phyloP scores from a whole-genome alignment of 2,113 vertebrate species.

The Clarias magur region DNA sequence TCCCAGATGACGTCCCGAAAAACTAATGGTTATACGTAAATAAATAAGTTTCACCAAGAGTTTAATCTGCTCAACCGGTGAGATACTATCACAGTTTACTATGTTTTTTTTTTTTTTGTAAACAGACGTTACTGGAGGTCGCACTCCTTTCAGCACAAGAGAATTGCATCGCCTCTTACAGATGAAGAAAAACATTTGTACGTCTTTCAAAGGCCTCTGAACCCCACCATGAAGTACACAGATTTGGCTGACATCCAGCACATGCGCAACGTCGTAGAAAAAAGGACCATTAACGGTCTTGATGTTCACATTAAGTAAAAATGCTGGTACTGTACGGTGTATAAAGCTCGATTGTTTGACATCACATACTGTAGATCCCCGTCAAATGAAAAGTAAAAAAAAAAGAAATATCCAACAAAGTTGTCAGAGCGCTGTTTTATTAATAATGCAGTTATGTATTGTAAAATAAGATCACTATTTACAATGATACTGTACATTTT shows the following conservation, averaged over 20 bases:
- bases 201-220: slow-evolving; percentile 36
- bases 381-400: background rate
- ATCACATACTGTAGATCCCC: background rate
- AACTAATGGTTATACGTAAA: background rate
- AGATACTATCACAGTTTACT: background rate
- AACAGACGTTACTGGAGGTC: slow-evolving; percentile 52
- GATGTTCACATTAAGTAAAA: slow-evolving; percentile 21
- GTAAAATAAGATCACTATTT: slow-evolving; percentile 4
- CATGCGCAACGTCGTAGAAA: slow-evolving; percentile 44
- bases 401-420: background rate
- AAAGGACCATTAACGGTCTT: slow-evolving; percentile 36
- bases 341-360: slow-evolving; percentile 39
- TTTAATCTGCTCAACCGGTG: background rate
- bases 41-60: background rate
- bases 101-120: background rate
- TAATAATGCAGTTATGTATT: background rate
- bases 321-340: background rate
- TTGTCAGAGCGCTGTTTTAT: background rate
- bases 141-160: slow-evolving; percentile 56
- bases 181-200: slow-evolving; percentile 53
- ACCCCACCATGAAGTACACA: background rate
- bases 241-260: background rate
- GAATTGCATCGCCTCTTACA: slow-evolving; percentile 48
- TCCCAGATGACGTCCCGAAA: background rate
- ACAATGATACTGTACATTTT: background rate